These are phyloP conservation scores for Actinostola sp. DNA, from an alignment of 92 coral and sea anemone genomes.

Conservation along the genomic window DNA sequence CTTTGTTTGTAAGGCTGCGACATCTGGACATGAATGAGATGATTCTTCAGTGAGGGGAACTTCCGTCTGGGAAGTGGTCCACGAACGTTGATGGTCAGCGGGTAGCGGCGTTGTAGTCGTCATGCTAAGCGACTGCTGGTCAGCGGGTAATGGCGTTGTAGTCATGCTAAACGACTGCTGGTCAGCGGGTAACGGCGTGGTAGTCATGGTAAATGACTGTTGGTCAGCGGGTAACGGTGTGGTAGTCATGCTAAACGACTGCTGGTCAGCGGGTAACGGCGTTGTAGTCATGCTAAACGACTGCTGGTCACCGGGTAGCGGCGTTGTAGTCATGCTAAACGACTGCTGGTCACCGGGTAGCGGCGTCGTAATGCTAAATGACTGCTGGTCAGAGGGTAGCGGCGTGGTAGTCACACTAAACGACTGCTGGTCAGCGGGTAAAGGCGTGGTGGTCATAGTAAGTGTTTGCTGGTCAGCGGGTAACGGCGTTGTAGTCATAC, in stretches of 20 bases:
- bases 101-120: background rate
- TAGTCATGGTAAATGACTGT: background rate
- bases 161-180: background rate
- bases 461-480: constrained; percentile 9
- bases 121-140: background rate
- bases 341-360: background rate
- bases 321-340: background rate
- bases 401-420: background rate
- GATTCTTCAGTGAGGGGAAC: background rate
- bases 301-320: too few relatives aligned
- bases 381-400: background rate
- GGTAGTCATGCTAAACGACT: constrained; percentile 18
- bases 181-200: background rate
- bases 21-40: background rate
- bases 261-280: too few relatives aligned
- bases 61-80: background rate
- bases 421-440: background rate
- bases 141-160: background rate
- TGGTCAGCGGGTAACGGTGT: too few relatives aligned
- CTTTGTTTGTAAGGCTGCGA: constrained; percentile 20
- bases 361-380: constrained; percentile 15
- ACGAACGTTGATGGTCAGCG: background rate
- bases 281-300: too few relatives aligned
- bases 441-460: background rate
- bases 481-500: background rate